phyloP scores from a whole-genome alignment of 2,113 vertebrate species.

The Varanus salvator region DNA sequence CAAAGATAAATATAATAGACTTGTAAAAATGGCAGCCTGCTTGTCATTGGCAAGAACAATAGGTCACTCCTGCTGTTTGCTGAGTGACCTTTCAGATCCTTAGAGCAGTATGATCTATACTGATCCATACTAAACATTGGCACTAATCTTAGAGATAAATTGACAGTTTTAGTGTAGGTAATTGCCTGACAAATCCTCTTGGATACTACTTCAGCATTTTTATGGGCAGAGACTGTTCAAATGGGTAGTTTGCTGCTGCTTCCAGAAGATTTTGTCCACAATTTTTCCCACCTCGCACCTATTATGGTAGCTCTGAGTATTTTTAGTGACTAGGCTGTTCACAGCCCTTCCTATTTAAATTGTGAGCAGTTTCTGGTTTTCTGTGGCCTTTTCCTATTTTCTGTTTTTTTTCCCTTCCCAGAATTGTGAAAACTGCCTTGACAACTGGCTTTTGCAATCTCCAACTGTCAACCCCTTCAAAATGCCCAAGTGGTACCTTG shows the following conservation, averaged over 20 bases:
- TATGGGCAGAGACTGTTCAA: conserved; percentile 59
- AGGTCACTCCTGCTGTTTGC: conserved; percentile 64
- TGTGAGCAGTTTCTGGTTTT: too few relatives aligned
- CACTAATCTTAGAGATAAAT: conserved; percentile 64
- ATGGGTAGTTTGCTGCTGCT: conserved; percentile 33
- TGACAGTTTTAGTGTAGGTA: conserved; percentile 66
- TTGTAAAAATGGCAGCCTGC: conserved; percentile 53
- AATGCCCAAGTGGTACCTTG: too few relatives aligned
- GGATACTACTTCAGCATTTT: conserved; percentile 65
- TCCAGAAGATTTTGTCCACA: conserved; percentile 4
- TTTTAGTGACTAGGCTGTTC: background rate
- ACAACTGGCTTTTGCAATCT: too few relatives aligned
- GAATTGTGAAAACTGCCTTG: too few relatives aligned
- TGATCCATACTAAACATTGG: conserved; percentile 69
- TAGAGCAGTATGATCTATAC: conserved; percentile 65
- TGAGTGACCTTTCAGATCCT: conserved; percentile 65
- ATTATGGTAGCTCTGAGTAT: background rate
- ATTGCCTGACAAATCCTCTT: conserved; percentile 62
- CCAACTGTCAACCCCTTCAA: too few relatives aligned
- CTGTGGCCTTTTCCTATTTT: too few relatives aligned
- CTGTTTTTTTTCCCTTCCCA: too few relatives aligned
- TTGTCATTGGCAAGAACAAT: conserved; percentile 59
- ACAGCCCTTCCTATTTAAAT: too few relatives aligned
- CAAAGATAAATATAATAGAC: conserved; percentile 62
- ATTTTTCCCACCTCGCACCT: background rate